Evolutionary conservation across 2,888 invertebrate genomes (phyloP).

Genomic region (Drosophila histrio): DNA sequence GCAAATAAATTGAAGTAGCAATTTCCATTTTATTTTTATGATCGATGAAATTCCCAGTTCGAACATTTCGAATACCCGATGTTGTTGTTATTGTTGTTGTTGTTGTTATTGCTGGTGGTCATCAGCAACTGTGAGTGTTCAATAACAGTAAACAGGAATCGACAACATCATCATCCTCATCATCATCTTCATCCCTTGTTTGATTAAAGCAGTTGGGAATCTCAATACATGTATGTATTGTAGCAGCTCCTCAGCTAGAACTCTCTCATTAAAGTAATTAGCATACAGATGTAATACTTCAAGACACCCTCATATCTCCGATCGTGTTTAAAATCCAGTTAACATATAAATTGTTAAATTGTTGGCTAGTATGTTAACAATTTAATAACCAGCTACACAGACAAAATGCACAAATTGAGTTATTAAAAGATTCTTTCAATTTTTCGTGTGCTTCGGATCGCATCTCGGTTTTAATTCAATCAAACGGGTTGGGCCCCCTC

Average conservation of each 20-base stretch:
- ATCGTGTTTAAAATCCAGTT: slow-evolving; percentile 39
- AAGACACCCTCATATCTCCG: not conserved
- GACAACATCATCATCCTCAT: slow-evolving; percentile 14
- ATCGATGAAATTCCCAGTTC: slow-evolving; percentile 83
- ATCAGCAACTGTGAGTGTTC: slow-evolving; percentile 45
- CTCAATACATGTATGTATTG: not conserved
- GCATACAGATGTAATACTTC: not conserved
- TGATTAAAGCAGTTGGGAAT: not conserved
- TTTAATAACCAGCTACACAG: slow-evolving; percentile 55
- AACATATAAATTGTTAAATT: slow-evolving; percentile 46
- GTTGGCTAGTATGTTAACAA: slow-evolving; percentile 45
- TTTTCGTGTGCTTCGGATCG: slow-evolving; percentile 52
- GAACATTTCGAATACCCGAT: slow-evolving; percentile 62
- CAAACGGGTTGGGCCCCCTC: slow-evolving; percentile 62
- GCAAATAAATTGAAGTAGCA: slow-evolving; percentile 79
- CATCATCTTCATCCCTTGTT: slow-evolving; percentile 31
- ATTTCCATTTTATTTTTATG: slow-evolving; percentile 82
- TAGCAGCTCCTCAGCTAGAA: not conserved
- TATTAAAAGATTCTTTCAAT: slow-evolving; percentile 75
- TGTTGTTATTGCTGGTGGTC: slow-evolving; percentile 25
- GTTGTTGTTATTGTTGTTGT: slow-evolving; percentile 3
- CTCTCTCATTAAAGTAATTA: slow-evolving; percentile 2
- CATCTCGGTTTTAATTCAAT: slow-evolving; percentile 47
- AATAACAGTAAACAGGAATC: slow-evolving; percentile 54
- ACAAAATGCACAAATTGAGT: slow-evolving; percentile 59